phyloP scores from a whole-genome alignment of 2,797 vertebrate species.

The Oryzias sinensis region DNA sequence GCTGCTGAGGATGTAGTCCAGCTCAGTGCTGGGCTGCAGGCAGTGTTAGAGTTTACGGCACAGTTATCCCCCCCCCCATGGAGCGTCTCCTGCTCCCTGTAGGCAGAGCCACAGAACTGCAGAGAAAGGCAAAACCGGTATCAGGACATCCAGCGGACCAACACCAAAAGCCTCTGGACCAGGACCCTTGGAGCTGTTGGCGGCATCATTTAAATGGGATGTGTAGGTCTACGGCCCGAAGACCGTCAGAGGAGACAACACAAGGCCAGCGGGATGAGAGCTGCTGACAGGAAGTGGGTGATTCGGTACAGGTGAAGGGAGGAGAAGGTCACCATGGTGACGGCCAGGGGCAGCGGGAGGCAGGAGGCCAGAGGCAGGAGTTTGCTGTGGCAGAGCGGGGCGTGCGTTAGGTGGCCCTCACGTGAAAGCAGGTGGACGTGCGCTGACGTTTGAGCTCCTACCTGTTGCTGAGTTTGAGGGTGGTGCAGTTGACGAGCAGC shows the following conservation, averaged over 20 bases:
- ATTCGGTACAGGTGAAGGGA: slow-evolving; percentile 89
- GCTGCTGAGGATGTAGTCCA: slow-evolving; percentile 1
- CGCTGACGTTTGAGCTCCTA: slow-evolving; percentile 49
- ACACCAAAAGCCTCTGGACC: slow-evolving; percentile 43
- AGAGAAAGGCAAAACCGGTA: slow-evolving; percentile 71
- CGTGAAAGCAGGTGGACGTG: accelerated
- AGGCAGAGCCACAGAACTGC: slow-evolving; percentile 62
- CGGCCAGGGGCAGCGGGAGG: slow-evolving; percentile 83
- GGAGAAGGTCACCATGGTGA: slow-evolving; percentile 87
- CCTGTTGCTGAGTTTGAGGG: slow-evolving; percentile 84
- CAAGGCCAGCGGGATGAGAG: slow-evolving; percentile 79
- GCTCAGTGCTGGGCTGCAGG: slow-evolving; percentile 42
- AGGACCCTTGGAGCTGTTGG: slow-evolving; percentile 36
- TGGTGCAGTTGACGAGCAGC: slow-evolving; percentile 86
- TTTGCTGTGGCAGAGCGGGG: slow-evolving; percentile 77
- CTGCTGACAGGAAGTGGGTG: slow-evolving; percentile 81
- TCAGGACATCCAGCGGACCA: slow-evolving; percentile 34
- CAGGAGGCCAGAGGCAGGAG: slow-evolving; percentile 79
- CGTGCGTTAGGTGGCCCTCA: not conserved
- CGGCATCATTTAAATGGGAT: slow-evolving; percentile 40
- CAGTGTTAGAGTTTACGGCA: slow-evolving; percentile 48
- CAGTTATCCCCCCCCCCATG: slow-evolving; percentile 1
- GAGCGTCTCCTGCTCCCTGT: slow-evolving; percentile 34
- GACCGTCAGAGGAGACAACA: slow-evolving; percentile 82
- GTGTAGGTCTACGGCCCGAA: slow-evolving; percentile 57